Percentiles rank a stretch among this genome's conserved stretches.
Evolutionary conservation across 92 coral and sea anemone genomes (phyloP).

Genomic region (Galaxea fascicularis): DNA sequence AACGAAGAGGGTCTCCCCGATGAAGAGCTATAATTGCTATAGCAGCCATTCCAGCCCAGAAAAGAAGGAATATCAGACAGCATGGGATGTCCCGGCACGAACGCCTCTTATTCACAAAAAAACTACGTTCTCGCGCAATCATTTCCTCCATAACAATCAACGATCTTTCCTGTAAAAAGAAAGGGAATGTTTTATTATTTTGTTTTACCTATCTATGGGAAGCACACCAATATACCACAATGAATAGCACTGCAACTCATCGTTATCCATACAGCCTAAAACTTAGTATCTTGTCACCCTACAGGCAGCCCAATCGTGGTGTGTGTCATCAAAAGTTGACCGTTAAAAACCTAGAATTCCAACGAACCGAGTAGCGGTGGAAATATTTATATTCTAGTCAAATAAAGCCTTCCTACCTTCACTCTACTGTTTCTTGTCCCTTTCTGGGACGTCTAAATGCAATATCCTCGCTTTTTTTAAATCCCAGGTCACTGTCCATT

Average conservation of each 20-base stretch:
- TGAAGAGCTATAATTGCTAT: constrained; percentile 42
- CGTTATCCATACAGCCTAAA: not conserved
- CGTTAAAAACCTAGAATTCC: no score
- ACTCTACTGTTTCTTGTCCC: no score
- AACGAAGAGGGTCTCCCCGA: constrained; percentile 51
- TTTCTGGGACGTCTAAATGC: no score
- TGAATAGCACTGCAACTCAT: constrained; percentile 1
- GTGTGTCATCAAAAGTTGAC: no score
- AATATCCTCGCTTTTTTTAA: no score
- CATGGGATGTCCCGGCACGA: constrained; percentile 49
- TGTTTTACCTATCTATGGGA: constrained; percentile 3
- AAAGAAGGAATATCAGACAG: constrained; percentile 37
- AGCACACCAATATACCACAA: constrained; percentile 8
- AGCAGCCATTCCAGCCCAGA: constrained; percentile 52
- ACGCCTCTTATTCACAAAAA: constrained; percentile 29
- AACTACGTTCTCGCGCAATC: constrained; percentile 1
- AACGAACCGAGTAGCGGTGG: no score
- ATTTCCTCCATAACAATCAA: constrained; percentile 24
- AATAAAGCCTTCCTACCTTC: no score
- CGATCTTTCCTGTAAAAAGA: constrained; percentile 17
- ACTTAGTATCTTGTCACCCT: not conserved
- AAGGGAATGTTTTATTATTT: not conserved
- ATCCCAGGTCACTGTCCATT: no score
- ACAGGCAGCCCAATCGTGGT: no score
- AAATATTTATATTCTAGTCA: no score